phyloP scores from a whole-genome alignment of 64 coral and sea anemone genomes.

The Dendronephthya gigantea region DNA sequence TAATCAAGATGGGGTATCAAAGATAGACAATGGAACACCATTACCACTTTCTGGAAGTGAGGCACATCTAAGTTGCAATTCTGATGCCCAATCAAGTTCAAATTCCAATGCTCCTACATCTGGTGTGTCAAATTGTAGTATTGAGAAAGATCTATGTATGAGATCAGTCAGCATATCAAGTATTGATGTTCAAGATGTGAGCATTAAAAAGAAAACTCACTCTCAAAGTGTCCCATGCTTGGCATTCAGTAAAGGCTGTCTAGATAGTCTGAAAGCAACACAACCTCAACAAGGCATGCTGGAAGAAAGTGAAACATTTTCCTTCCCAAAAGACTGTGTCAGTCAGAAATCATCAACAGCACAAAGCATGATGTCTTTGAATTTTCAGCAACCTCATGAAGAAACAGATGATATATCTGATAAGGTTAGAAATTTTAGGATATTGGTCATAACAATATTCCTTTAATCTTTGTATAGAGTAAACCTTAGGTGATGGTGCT shows the following conservation, averaged over 20 bases:
- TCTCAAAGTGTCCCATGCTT: slow-evolving; percentile 7
- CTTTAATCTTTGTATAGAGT: too few species aligned
- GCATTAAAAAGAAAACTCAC: not conserved
- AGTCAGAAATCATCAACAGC: slow-evolving; percentile 5
- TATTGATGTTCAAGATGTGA: not conserved
- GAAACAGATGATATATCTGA: not conserved
- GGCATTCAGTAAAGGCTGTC: not conserved
- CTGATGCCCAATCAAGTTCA: not conserved
- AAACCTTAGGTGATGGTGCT: too few species aligned
- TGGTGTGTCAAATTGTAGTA: not conserved
- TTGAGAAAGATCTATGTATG: not conserved
- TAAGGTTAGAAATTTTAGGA: not conserved
- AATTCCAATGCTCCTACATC: not conserved
- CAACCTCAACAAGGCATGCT: not conserved
- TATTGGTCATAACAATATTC: not conserved
- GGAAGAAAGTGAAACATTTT: not conserved
- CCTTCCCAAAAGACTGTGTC: not conserved
- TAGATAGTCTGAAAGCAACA: not conserved
- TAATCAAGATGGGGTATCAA: not conserved
- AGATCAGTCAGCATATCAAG: slow-evolving; percentile 1
- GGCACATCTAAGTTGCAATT: not conserved
- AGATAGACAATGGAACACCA: not conserved
- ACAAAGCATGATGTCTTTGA: slow-evolving; percentile 19
- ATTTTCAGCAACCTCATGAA: not conserved
- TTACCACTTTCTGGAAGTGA: not conserved